A percentile compares a stretch with the other conserved stretches of the same genome.
Conservation (phyloP, 2,888 invertebrate species). For the Microplitis manilae region DNA sequence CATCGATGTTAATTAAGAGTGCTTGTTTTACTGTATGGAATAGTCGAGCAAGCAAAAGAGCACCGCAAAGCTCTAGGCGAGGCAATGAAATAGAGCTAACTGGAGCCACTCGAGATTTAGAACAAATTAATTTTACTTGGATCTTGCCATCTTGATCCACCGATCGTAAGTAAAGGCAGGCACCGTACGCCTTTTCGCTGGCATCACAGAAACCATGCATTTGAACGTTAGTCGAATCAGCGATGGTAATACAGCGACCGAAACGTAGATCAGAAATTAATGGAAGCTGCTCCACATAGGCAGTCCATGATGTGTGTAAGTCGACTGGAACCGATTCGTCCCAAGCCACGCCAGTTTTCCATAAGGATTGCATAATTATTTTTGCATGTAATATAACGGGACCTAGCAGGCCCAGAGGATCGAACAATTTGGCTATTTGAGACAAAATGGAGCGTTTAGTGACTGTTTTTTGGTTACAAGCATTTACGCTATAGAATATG, state of each 20-base stretch:
- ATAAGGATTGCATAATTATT: conserved; percentile 37
- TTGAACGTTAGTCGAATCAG: conserved; percentile 12
- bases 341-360: conserved; percentile 36
- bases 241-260: not conserved
- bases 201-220: conserved; percentile 55
- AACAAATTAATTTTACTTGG: conserved; percentile 36
- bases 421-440: conserved; percentile 20
- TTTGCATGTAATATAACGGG: conserved; percentile 33
- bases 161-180: conserved; percentile 41
- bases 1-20: not conserved
- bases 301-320: conserved; percentile 27
- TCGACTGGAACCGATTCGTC: conserved; percentile 41
- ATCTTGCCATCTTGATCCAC: conserved; percentile 9
- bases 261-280: conserved; percentile 26
- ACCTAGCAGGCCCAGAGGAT: conserved; percentile 40
- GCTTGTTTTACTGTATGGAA: conserved; percentile 13
- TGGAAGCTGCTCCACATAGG: conserved; percentile 15
- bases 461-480: not conserved
- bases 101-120: conserved; percentile 48
- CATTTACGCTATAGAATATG: conserved; percentile 39
- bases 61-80: conserved; percentile 41
- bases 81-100: conserved; percentile 43
- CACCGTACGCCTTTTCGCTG: conserved; percentile 52
- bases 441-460: conserved; percentile 40
- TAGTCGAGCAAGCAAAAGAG: conserved; percentile 22